Percentiles rank a stretch among this genome's conserved stretches.
phyloP scores from a whole-genome alignment of 1,140 invertebrate species.

The Calliopsis andreniformis region DNA sequence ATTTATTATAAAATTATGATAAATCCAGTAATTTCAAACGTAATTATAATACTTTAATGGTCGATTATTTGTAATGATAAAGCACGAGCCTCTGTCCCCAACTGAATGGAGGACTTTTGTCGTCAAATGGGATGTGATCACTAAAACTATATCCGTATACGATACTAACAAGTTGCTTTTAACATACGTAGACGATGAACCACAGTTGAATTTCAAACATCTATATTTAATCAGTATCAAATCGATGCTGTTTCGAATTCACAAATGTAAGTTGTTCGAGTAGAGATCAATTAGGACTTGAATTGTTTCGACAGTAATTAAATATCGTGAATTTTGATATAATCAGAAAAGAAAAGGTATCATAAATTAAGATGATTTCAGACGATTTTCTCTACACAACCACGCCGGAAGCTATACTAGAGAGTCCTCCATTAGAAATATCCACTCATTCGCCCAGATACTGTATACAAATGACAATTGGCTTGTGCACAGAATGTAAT shows the following conservation, averaged over 20 bases:
- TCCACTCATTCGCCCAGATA: no score
- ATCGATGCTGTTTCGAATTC: slow-evolving; percentile 44
- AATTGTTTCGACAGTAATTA: not conserved
- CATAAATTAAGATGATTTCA: slow-evolving; percentile 21
- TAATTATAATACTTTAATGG: not conserved
- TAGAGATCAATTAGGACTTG: not conserved
- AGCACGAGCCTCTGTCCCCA: slow-evolving; percentile 29
- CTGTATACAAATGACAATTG: slow-evolving; percentile 58
- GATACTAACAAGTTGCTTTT: slow-evolving; percentile 34
- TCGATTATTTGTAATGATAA: not conserved
- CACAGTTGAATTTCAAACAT: not conserved
- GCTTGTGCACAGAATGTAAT: slow-evolving; percentile 53
- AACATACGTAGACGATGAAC: slow-evolving; percentile 21
- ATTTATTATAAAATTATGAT: not conserved
- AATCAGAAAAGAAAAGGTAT: no score
- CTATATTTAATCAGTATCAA: slow-evolving; percentile 28
- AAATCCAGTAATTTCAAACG: not conserved
- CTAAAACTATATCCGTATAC: slow-evolving; percentile 37
- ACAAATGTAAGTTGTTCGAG: slow-evolving; percentile 48
- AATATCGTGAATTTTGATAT: no score
- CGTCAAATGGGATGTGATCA: slow-evolving; percentile 42
- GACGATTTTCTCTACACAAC: slow-evolving; percentile 54
- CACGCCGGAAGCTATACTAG: slow-evolving; percentile 4
- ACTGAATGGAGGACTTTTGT: slow-evolving; percentile 60
- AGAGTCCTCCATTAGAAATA: slow-evolving; percentile 25